Percentiles rank a stretch among this genome's conserved stretches.
Evolutionary conservation across 2,797 vertebrate species (phyloP).

Genomic region (Aulostomus chinensis): DNA sequence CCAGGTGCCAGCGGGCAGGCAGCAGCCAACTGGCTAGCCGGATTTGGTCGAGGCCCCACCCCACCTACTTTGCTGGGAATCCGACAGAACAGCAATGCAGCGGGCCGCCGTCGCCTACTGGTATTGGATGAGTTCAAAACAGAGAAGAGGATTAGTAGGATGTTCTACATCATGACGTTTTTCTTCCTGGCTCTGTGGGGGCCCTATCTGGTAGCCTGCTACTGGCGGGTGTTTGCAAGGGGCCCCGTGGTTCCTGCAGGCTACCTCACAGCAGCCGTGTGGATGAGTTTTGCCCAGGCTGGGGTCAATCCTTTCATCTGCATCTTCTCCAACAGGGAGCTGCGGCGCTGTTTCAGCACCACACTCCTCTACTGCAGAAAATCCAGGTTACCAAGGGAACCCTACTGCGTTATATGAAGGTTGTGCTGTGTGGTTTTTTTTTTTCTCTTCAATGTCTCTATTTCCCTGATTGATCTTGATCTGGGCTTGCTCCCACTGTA

Average conservation of each 20-base stretch:
- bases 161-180: slow-evolving; percentile 96
- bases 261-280: slow-evolving; percentile 91
- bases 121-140: slow-evolving; percentile 96
- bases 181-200: slow-evolving; percentile 92
- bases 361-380: slow-evolving; percentile 89
- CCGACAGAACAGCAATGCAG: slow-evolving; percentile 85
- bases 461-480: slow-evolving; percentile 78
- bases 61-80: slow-evolving; percentile 95
- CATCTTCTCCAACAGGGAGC: slow-evolving; percentile 95
- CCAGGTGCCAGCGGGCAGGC: slow-evolving; percentile 95
- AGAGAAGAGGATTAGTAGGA: slow-evolving; percentile 95
- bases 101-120: slow-evolving; percentile 88
- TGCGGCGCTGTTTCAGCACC: slow-evolving; percentile 88
- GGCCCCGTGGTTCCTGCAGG: slow-evolving; percentile 87
- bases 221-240: slow-evolving; percentile 89
- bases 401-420: slow-evolving; percentile 87
- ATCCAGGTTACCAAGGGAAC: slow-evolving; percentile 88
- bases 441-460: slow-evolving; percentile 64
- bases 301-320: slow-evolving; percentile 94
- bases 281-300: slow-evolving; percentile 96
- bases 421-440: slow-evolving; percentile 63
- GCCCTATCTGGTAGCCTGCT: slow-evolving; percentile 93
- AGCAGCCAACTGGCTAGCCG: slow-evolving; percentile 96
- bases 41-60: slow-evolving; percentile 93
- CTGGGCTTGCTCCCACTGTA: slow-evolving; percentile 77